A percentile compares a stretch with the other conserved stretches of the same genome.
phyloP scores from a whole-genome alignment of 1,140 invertebrate genomes.

The Argopecten irradians region DNA sequence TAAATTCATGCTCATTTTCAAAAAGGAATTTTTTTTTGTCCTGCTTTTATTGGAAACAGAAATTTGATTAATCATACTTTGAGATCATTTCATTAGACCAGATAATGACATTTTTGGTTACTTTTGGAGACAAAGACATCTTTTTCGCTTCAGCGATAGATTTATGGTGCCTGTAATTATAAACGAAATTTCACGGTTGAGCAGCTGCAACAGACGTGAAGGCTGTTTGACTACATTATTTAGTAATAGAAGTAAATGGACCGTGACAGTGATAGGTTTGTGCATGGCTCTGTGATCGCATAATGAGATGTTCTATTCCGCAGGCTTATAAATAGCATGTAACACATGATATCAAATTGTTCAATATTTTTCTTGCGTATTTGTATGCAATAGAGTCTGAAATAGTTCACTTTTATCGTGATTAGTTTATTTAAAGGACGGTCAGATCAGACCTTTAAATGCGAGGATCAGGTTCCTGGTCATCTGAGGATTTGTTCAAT shows the following conservation, averaged over 20 bases:
- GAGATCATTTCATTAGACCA: background rate
- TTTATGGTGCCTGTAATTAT: constrained; percentile 10
- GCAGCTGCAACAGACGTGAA: background rate
- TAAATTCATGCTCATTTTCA: background rate
- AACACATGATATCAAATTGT: background rate
- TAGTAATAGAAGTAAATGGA: constrained; percentile 4
- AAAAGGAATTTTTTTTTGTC: background rate
- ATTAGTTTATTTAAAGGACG: background rate
- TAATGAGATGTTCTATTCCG: background rate
- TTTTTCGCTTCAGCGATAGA: background rate
- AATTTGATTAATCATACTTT: background rate
- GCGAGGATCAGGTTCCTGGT: background rate
- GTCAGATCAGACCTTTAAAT: background rate
- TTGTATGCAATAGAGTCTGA: background rate
- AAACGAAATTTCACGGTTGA: background rate
- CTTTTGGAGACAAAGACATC: background rate
- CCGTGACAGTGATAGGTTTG: background rate
- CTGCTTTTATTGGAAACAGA: background rate
- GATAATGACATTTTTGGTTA: background rate
- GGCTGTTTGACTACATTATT: constrained; percentile 2
- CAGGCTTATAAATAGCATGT: background rate
- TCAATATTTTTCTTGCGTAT: background rate
- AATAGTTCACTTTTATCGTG: background rate
- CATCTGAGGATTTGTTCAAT: background rate
- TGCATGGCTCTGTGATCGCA: background rate